Base-by-base conservation (phyloP, 2,797 vertebrate species). In the Allobates femoralis region DNA sequence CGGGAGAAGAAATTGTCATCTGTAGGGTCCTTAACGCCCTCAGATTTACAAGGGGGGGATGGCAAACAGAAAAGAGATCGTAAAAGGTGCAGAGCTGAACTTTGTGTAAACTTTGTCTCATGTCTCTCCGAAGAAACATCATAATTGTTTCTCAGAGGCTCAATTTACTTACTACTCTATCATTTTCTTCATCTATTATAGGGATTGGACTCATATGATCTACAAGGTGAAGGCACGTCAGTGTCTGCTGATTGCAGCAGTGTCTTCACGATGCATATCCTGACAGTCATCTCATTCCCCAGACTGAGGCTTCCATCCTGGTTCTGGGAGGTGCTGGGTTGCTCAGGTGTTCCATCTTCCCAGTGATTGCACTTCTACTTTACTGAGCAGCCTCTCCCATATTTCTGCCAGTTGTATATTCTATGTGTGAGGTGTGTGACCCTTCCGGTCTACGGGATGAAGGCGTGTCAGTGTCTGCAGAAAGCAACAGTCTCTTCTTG, bases 101-200 rank as follows among this genome's bases (percentile, higher is more conserved):
- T 71, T 12, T 71, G n/a, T 19, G 67, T 23, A 41, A 71, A 71
- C 34, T 71, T 71, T 71, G 15, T 10, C 67, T 69, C n/a, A 71
- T 41, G 21, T 23, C 2, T 41, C 34, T 71, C 34, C 0, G 34
- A 21, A 19, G 34, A n/a, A 19, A 30, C 67, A 71, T 3, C 34
- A 41, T 69, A 32, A 8, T 21, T 37, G 32, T 11, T 37, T 37
- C 32, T 69, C 32, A 34, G 30, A 28, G 62, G 62, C 62, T 26
- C 26, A 30, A 0, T 46, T 11, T 2, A 8, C n/a, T 26, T 3
- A 2, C n/a, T 58, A 2, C 19, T 23, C 7, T 23, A 23, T 58
- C 21, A n/a, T 58, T 58, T 58, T 58, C 7, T 58, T 23, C 19
- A 58, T 46, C 51, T 53, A 3, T 53, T 53, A 53, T 15, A 53